These are phyloP conservation scores for Lasioglossum zephyrum DNA, from an alignment of 2,888 invertebrate genomes.

Conservation along the genomic window DNA sequence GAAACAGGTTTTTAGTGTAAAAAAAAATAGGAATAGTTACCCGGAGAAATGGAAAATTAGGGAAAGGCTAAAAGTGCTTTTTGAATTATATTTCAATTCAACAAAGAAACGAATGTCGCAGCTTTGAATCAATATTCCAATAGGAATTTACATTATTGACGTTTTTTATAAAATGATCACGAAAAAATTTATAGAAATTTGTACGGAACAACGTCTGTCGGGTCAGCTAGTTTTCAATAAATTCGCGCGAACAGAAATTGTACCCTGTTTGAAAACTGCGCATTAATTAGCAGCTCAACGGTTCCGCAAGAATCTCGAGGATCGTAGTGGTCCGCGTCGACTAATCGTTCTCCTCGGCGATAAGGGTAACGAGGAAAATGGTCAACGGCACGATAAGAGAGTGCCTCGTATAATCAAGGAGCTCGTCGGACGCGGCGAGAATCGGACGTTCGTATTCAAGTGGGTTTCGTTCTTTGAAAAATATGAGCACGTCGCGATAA, in stretches of 20 bases:
- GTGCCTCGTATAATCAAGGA: background rate
- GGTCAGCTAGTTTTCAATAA: background rate
- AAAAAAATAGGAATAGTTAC: too few relatives aligned
- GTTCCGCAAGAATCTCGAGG: background rate
- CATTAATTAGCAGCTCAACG: background rate
- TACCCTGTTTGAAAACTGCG: background rate
- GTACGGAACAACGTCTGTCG: too few relatives aligned
- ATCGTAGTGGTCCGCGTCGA: background rate
- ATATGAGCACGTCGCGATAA: background rate
- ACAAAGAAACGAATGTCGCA: too few relatives aligned
- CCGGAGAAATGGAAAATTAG: too few relatives aligned
- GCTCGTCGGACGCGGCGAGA: background rate
- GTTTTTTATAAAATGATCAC: too few relatives aligned
- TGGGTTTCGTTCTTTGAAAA: background rate
- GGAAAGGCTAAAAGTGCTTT: too few relatives aligned
- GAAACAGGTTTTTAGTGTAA: too few relatives aligned
- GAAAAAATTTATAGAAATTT: too few relatives aligned
- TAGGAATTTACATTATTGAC: too few relatives aligned
- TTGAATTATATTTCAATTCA: too few relatives aligned
- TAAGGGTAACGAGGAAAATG: constrained; percentile 3
- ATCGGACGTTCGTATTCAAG: background rate
- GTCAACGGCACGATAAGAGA: background rate
- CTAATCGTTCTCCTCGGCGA: background rate
- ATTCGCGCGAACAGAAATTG: background rate
- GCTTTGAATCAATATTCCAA: too few relatives aligned